Percentiles rank a stretch among this genome's conserved stretches.
These are phyloP conservation scores for Ammodytes dubius DNA, from an alignment of 2,113 vertebrate species.

Conservation along the genomic window DNA sequence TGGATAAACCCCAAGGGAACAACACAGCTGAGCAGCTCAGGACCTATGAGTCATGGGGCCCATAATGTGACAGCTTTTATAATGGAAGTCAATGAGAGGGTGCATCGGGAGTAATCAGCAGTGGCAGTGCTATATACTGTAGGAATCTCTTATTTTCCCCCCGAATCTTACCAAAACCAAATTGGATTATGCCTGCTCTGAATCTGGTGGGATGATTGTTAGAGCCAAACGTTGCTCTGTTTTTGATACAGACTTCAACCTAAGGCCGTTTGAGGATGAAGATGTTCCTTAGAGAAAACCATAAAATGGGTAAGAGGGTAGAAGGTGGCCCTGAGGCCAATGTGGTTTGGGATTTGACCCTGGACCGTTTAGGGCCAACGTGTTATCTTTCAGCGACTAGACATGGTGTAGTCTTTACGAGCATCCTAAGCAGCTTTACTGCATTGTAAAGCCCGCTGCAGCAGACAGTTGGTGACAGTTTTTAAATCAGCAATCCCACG, in stretches of 20 bases:
- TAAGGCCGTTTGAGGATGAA: not conserved
- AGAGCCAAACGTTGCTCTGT: not conserved
- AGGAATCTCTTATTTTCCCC: slow-evolving; percentile 29
- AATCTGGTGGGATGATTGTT: slow-evolving; percentile 29
- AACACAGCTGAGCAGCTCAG: slow-evolving; percentile 67
- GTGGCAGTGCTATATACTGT: slow-evolving; percentile 59
- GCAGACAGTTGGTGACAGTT: slow-evolving; percentile 28
- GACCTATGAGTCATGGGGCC: slow-evolving; percentile 73
- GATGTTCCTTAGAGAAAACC: not conserved
- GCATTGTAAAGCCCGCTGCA: slow-evolving; percentile 31
- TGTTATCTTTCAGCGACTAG: slow-evolving; percentile 17
- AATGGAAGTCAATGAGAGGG: slow-evolving; percentile 82
- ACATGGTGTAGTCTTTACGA: slow-evolving; percentile 26
- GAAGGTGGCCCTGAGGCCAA: not conserved
- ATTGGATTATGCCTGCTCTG: slow-evolving; percentile 18
- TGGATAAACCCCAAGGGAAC: slow-evolving; percentile 80
- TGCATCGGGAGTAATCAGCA: slow-evolving; percentile 71
- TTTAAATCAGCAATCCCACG: not conserved
- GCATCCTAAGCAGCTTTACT: slow-evolving; percentile 45
- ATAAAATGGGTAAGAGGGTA: not conserved
- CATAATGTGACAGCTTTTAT: slow-evolving; percentile 76
- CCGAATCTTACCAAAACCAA: slow-evolving; percentile 18
- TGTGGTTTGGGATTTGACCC: too few relatives aligned
- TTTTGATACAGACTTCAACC: slow-evolving; percentile 3
- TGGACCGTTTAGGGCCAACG: not conserved